These are phyloP conservation scores for Pungitius pungitius DNA, from an alignment of 2,113 vertebrate species.

Conservation along the genomic window DNA sequence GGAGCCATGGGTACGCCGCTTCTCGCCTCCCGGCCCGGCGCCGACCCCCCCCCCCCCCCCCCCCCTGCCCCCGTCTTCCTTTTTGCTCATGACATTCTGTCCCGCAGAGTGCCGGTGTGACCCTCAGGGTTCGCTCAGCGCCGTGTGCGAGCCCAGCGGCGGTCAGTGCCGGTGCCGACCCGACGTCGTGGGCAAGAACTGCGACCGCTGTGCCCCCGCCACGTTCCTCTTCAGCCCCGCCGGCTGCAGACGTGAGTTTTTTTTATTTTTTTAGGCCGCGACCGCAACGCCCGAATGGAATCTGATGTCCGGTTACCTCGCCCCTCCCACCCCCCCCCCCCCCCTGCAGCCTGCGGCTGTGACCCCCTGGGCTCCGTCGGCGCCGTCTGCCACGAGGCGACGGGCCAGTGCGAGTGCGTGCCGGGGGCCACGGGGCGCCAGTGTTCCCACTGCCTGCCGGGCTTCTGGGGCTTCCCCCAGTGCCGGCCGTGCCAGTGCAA, in stretches of 20 bases:
- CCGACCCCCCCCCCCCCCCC: no score
- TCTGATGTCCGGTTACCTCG: no score
- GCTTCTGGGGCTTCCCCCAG: slow-evolving; percentile 93
- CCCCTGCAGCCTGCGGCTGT: slow-evolving; percentile 86
- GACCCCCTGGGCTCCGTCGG: slow-evolving; percentile 83
- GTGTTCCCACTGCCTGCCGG: slow-evolving; percentile 89
- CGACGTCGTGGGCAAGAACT: slow-evolving; percentile 89
- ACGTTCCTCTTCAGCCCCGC: slow-evolving; percentile 89
- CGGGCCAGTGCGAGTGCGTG: slow-evolving; percentile 90
- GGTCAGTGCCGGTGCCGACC: slow-evolving; percentile 93
- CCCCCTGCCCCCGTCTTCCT: no score
- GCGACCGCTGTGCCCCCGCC: slow-evolving; percentile 87
- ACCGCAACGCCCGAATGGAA: no score
- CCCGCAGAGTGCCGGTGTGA: slow-evolving; percentile 90
- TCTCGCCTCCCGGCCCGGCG: no score
- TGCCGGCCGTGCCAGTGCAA: slow-evolving; percentile 93
- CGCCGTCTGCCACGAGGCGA: slow-evolving; percentile 85
- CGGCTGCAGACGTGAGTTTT: slow-evolving; percentile 89
- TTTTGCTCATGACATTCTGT: neutral
- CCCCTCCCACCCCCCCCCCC: no score
- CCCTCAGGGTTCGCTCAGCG: slow-evolving; percentile 90
- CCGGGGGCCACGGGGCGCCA: slow-evolving; percentile 85
- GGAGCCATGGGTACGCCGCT: slow-evolving; percentile 84
- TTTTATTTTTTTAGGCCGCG: no score
- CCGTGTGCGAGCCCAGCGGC: slow-evolving; percentile 86